Evolutionary conservation across 2,888 invertebrate genomes (phyloP), one percentile per base, ranked within the genome.

Genomic region (Megastigmus dorsalis): DNA sequence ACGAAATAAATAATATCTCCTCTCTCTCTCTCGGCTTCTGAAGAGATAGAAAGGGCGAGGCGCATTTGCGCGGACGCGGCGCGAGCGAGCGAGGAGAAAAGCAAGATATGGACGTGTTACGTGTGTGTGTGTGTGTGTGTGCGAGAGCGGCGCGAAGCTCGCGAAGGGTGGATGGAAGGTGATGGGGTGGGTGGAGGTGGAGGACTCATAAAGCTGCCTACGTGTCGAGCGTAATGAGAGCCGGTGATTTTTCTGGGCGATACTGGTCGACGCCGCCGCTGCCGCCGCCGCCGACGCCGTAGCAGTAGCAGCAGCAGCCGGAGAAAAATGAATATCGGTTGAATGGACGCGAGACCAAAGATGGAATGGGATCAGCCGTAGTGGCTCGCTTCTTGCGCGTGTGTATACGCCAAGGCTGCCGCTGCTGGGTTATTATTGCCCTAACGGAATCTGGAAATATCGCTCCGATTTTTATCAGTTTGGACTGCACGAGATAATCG

Each of bases 1-100:
- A 87, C 87, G 86, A 87, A 88, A 88, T 88, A 88, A 88, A 88
- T 88, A 88, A 87, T 88, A 87, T 86, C 87, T 85, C 82, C 84
- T 84, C 26, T 48, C 36, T 15, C 30, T 1, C 60, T 13, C 41
- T 36, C 36, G n/a, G 10, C 23, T 9, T 54, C n/a, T 15, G 28
- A 43, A 45, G 33, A 43, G 15, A 33, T 7, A 10, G 59, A 13
- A 20, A 38, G 30, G 43, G 9, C 15, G 7, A 9, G 28, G n/a
- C 10, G 43, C 36, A 45, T 18, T n/a, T 23, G 18, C 18, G 23
- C 43, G 13, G 4, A 6, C 10, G 23, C n/a, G 0, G 20, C n/a
- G 26, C 10, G 33, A 9, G 45, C n/a, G 50, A 23, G 38, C 50
- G 41, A 62, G 33, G 6, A 45, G 36, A 68, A 45, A 66, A 54